Percentiles rank a stretch among this genome's conserved stretches.
These are phyloP conservation scores for Aplodontia rufa DNA, from an alignment of 2,113 vertebrate species.

Conservation along the genomic window DNA sequence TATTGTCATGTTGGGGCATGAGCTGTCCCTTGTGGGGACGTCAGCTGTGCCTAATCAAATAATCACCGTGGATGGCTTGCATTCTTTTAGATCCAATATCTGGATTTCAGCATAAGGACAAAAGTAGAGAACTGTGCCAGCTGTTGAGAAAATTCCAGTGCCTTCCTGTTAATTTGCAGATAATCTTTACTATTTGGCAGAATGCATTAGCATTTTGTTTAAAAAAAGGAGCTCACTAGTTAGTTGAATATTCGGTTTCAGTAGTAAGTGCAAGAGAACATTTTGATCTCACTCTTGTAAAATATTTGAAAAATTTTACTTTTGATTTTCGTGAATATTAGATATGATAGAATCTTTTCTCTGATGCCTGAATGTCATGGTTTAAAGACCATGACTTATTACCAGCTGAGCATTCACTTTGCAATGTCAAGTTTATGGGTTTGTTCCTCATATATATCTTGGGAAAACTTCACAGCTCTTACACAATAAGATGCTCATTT, in stretches of 20 bases:
- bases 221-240: neutral
- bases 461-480: neutral
- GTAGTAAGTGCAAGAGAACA: neutral
- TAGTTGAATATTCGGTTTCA: neutral
- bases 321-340: neutral
- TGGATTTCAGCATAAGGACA: neutral
- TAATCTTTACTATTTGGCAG: neutral
- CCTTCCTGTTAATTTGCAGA: no score
- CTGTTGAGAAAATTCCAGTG: neutral
- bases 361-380: neutral
- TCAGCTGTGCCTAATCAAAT: neutral
- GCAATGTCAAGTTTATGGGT: neutral
- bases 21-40: accelerated
- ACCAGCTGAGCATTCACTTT: neutral
- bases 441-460: neutral
- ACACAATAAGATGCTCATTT: neutral
- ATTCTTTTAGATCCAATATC: neutral
- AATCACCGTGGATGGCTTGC: no score
- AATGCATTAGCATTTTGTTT: neutral
- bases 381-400: neutral
- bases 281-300: neutral
- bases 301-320: neutral
- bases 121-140: neutral
- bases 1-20: accelerated
- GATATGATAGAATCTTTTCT: neutral